Conservation (phyloP, 2,888 invertebrate species). For the Tortrix viridana region DNA sequence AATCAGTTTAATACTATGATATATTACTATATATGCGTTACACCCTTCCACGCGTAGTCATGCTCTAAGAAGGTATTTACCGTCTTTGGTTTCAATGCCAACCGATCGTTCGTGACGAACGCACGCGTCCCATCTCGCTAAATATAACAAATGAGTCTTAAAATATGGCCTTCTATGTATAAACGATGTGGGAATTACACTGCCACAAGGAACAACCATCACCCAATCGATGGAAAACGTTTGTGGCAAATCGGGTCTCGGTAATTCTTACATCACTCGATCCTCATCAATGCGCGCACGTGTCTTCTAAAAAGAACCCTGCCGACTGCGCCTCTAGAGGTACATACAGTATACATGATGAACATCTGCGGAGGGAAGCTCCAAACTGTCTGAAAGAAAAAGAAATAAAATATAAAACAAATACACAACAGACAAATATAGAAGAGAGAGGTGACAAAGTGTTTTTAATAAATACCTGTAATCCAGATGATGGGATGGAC, state of each 20-base stretch:
- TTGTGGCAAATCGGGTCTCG: conserved; percentile 1
- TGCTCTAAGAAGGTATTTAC: too few species aligned
- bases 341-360: neutral
- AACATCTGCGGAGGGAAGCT: neutral
- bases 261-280: neutral
- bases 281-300: neutral
- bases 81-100: too few species aligned
- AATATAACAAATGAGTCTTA: too few species aligned
- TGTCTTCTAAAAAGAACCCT: neutral
- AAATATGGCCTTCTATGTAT: too few species aligned
- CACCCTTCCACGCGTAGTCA: too few species aligned
- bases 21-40: too few species aligned
- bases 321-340: conserved; percentile 1
- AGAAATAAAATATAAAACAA: neutral
- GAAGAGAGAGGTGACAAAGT: neutral
- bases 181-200: too few species aligned
- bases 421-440: neutral
- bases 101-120: too few species aligned
- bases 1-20: too few species aligned
- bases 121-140: too few species aligned
- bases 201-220: too few species aligned
- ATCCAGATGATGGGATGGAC: neutral
- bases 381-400: conserved; percentile 3
- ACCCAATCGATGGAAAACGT: conserved; percentile 17
- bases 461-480: conserved; percentile 1